Percentiles rank a stretch among this genome's conserved stretches.
Conservation (phyloP, 2,888 invertebrate species). For the Melinaea menophilus region DNA sequence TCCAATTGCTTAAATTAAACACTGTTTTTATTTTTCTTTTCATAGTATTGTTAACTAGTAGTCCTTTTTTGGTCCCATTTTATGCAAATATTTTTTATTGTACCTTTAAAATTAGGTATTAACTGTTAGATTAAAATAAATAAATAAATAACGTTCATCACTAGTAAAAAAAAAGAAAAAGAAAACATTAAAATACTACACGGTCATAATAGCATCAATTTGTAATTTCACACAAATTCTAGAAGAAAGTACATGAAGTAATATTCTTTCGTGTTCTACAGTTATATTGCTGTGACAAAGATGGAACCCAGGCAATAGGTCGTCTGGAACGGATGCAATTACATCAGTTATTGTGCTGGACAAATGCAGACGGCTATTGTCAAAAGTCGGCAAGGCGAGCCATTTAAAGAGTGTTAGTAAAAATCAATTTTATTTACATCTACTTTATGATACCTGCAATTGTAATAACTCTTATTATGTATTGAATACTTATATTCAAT, state of each 20-base stretch:
- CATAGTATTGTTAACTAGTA: too few relatives aligned
- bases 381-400: conserved; percentile 34
- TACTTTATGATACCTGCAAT: conserved; percentile 11
- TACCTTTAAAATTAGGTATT: too few relatives aligned
- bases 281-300: conserved; percentile 35
- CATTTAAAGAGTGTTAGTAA: conserved; percentile 31
- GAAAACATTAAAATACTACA: background rate
- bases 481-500: too few relatives aligned
- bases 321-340: conserved; percentile 60
- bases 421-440: conserved; percentile 18
- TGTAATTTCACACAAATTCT: too few relatives aligned
- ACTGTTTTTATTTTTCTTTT: too few relatives aligned
- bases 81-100: too few relatives aligned
- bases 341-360: conserved; percentile 43
- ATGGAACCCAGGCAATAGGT: conserved; percentile 32
- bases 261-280: conserved; percentile 9
- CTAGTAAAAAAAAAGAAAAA: too few relatives aligned
- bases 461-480: conserved; percentile 11
- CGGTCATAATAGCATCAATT: too few relatives aligned
- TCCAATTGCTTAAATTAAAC: too few relatives aligned
- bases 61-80: too few relatives aligned
- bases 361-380: conserved; percentile 20
- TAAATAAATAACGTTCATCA: too few relatives aligned
- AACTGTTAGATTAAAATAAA: too few relatives aligned
- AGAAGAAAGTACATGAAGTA: background rate